These are phyloP conservation scores for Eupithecia subumbrata DNA, from an alignment of 2,888 invertebrate species.

Conservation along the genomic window DNA sequence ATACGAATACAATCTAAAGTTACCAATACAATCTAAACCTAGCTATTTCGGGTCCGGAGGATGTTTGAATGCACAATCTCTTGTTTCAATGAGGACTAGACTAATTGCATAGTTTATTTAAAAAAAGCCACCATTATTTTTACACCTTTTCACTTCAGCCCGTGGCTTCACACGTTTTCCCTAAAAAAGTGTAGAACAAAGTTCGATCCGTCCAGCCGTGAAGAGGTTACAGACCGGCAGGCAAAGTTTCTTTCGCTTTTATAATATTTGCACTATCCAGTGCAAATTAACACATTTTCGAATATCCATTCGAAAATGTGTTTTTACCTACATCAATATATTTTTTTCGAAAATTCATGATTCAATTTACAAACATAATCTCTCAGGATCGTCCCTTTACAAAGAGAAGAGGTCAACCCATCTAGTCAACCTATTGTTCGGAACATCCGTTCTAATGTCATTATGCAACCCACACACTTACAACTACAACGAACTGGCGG, in stretches of 20 bases:
- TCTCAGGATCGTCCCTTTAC: not conserved
- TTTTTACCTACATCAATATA: not conserved
- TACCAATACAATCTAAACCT: too few relatives aligned
- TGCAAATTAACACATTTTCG: too few relatives aligned
- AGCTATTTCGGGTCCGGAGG: too few relatives aligned
- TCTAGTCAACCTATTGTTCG: constrained; percentile 37
- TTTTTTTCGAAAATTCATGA: not conserved
- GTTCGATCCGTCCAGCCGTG: not conserved
- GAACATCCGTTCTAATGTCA: constrained; percentile 36
- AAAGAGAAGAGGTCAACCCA: constrained; percentile 35
- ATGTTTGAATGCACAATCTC: too few relatives aligned
- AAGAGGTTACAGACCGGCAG: not conserved
- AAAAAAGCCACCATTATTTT: too few relatives aligned
- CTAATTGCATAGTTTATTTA: too few relatives aligned
- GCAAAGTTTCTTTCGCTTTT: not conserved
- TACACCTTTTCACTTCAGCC: too few relatives aligned
- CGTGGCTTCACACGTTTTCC: too few relatives aligned
- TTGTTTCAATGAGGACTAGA: too few relatives aligned
- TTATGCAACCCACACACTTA: constrained; percentile 53
- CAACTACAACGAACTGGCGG: not conserved
- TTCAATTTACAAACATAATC: not conserved
- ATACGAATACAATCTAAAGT: too few relatives aligned
- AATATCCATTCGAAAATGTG: not conserved
- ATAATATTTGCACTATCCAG: not conserved
- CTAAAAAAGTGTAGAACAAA: not conserved